A percentile compares a stretch with the other conserved stretches of the same genome.
Conservation (phyloP, 2,797 vertebrate genomes). For the Megalops cyprinoides region DNA sequence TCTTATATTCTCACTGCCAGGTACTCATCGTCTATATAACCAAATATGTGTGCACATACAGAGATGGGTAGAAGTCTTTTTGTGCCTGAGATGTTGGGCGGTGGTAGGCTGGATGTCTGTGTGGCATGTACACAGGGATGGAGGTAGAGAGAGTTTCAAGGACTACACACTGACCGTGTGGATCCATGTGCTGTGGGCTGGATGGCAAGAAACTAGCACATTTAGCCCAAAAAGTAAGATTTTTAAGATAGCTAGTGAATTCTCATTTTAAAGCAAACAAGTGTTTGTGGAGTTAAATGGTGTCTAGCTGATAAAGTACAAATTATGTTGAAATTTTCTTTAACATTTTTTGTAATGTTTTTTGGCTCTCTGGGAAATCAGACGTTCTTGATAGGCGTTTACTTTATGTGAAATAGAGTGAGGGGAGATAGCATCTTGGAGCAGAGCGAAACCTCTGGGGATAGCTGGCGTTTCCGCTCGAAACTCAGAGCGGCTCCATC, state of each 20-base stretch:
- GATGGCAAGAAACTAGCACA: conserved; percentile 12
- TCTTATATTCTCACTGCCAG: too few species aligned
- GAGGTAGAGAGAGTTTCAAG: background rate
- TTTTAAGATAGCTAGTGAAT: background rate
- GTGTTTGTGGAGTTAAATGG: background rate
- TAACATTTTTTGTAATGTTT: too few species aligned
- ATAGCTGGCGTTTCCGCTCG: background rate
- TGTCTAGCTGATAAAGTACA: background rate
- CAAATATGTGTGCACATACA: background rate
- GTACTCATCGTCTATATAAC: too few species aligned
- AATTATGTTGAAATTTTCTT: background rate
- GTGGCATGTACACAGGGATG: background rate
- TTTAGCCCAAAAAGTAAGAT: background rate
- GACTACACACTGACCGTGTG: background rate
- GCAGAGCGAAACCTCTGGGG: background rate
- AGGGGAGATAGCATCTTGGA: background rate
- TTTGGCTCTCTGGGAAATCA: background rate
- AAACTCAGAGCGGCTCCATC: conserved; percentile 31
- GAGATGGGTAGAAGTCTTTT: background rate
- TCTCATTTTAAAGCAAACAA: background rate
- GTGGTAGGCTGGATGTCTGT: background rate
- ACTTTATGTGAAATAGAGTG: background rate
- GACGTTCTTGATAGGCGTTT: background rate
- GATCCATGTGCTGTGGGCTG: background rate
- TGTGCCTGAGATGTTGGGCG: background rate